Conservation (phyloP, 2,797 vertebrate species). For the Cryptoprocta ferox region DNA sequence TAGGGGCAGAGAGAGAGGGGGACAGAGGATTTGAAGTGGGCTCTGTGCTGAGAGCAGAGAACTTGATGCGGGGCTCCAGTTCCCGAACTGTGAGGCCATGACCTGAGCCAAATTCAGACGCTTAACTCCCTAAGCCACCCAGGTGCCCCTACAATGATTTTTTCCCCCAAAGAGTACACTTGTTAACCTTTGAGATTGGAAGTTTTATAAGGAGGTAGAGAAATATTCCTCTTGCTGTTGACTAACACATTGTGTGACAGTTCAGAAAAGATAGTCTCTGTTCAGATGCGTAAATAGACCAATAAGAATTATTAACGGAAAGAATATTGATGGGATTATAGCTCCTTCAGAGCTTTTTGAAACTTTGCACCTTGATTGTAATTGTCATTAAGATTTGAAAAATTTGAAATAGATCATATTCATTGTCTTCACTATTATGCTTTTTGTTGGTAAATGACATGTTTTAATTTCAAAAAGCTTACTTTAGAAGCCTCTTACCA, state of each 20-base stretch:
- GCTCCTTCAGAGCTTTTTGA: conserved; percentile 19
- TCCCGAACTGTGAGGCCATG: too few species aligned
- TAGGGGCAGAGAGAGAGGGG: too few species aligned
- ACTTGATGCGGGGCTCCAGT: too few species aligned
- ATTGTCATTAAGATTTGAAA: conserved; percentile 23
- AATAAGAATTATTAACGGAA: not conserved
- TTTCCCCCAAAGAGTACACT: not conserved
- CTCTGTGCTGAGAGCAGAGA: too few species aligned
- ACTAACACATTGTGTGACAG: not conserved
- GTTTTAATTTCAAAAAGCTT: conserved; percentile 43
- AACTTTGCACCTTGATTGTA: not conserved
- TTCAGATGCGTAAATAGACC: not conserved
- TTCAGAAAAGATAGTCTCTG: not conserved
- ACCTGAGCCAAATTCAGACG: too few species aligned
- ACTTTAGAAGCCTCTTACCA: not conserved
- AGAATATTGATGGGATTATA: not conserved
- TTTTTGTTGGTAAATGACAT: conserved; percentile 7
- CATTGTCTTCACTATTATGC: not conserved
- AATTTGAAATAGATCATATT: conserved; percentile 31
- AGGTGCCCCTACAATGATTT: not conserved
- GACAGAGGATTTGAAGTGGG: too few species aligned
- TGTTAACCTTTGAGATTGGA: not conserved
- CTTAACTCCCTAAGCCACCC: too few species aligned
- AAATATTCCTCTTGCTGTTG: conserved; percentile 26
- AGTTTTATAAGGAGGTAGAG: conserved; percentile 14